Evolutionary conservation across 1,140 invertebrate species (phyloP).

Genomic region (Pseudomyrmex gracilis): DNA sequence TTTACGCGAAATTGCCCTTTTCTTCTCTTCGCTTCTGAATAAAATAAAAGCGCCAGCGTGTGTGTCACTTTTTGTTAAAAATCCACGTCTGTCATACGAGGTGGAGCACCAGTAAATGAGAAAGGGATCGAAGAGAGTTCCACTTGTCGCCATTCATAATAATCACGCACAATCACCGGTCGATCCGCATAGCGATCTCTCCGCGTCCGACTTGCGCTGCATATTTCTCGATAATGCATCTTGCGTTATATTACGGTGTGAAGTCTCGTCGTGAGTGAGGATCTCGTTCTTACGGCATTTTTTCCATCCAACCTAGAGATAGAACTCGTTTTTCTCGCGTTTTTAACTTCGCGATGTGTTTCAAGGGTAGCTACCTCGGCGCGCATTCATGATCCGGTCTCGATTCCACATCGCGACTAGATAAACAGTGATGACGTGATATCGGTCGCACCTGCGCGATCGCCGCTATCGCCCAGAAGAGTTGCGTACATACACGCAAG

Average conservation of each 20-base stretch:
- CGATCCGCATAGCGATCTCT: not conserved
- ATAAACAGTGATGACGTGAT: conserved; percentile 40
- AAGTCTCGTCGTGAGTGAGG: conserved; percentile 26
- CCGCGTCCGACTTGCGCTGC: conserved; percentile 9
- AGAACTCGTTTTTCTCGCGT: conserved; percentile 70
- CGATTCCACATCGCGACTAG: conserved; percentile 67
- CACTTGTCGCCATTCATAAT: conserved; percentile 31
- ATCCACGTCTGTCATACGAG: not conserved
- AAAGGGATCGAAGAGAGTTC: conserved; percentile 25
- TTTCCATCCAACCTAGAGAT: conserved; percentile 53
- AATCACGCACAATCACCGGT: not conserved
- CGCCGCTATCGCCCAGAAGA: conserved; percentile 27
- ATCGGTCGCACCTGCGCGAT: conserved; percentile 41
- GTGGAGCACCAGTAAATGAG: not conserved
- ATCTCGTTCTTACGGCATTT: conserved; percentile 40
- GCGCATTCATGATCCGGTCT: conserved; percentile 63
- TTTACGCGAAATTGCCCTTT: too few species aligned
- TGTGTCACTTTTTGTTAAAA: not conserved
- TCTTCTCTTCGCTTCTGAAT: not conserved
- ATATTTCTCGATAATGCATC: not conserved
- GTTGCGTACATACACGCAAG: conserved; percentile 24
- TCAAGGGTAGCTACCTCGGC: conserved; percentile 75
- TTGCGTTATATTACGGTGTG: conserved; percentile 5
- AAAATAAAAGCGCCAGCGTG: not conserved
- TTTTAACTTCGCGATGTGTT: conserved; percentile 66